A percentile compares a stretch with the other conserved stretches of the same genome.
Evolutionary conservation across 2,797 vertebrate genomes (phyloP).

Genomic region (Gobionotothen gibberifrons): DNA sequence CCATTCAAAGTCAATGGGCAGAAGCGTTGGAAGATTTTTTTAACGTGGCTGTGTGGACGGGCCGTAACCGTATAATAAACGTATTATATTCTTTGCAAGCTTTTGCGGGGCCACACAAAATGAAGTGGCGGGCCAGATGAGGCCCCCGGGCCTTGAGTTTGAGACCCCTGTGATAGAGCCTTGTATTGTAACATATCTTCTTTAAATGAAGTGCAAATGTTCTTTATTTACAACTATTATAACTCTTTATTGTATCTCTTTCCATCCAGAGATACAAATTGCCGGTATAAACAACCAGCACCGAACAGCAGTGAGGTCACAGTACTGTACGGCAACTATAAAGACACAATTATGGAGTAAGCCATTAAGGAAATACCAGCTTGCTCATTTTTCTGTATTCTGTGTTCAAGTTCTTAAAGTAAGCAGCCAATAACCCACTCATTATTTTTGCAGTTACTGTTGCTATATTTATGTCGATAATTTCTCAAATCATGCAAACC

Average conservation of each 20-base stretch:
- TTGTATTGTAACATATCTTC: constrained; percentile 10
- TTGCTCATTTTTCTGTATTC: constrained; percentile 31
- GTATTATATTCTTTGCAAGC: too few species aligned
- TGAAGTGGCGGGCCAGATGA: too few species aligned
- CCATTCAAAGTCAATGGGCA: too few species aligned
- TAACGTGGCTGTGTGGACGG: too few species aligned
- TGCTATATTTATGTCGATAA: constrained; percentile 17
- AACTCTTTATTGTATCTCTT: not conserved
- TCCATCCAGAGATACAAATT: constrained; percentile 32
- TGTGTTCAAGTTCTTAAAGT: constrained; percentile 34
- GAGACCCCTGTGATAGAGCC: not conserved
- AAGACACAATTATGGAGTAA: constrained; percentile 27
- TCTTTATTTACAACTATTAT: not conserved
- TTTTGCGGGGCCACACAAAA: too few species aligned
- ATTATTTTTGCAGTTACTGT: constrained; percentile 32
- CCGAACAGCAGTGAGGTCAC: constrained; percentile 32
- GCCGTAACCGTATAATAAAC: too few species aligned
- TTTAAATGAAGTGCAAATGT: constrained; percentile 3
- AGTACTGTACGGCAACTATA: constrained; percentile 18
- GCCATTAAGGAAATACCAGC: constrained; percentile 38
- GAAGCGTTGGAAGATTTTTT: too few species aligned
- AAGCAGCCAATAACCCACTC: not conserved
- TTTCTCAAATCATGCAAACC: constrained; percentile 12
- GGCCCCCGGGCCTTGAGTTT: too few species aligned
- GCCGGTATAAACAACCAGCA: constrained; percentile 23